Conservation (phyloP, 2,888 invertebrate genomes). For the Stegophylla sp. region DNA sequence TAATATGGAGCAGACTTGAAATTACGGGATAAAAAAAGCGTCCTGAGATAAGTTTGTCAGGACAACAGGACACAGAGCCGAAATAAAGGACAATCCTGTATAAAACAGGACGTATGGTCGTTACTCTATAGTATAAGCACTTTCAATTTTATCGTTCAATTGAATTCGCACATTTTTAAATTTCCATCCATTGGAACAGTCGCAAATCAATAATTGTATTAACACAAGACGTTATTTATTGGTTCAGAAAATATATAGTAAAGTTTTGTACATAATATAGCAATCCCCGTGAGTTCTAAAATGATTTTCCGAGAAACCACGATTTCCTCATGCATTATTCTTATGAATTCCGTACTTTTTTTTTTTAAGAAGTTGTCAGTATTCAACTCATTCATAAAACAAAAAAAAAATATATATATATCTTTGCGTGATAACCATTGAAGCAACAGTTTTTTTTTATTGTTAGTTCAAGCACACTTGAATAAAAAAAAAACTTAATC, state of each 20-base stretch:
- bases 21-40: no score
- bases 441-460: constrained; percentile 9
- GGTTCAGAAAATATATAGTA: neutral
- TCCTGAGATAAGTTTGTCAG: no score
- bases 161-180: neutral
- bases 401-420: neutral
- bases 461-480: constrained; percentile 6
- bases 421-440: neutral
- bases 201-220: neutral
- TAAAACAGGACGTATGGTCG: no score
- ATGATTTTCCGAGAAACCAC: neutral
- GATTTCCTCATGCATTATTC: neutral
- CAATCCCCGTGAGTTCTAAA: neutral
- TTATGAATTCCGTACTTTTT: neutral
- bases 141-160: no score
- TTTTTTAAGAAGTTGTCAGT: neutral
- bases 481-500: constrained; percentile 26
- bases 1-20: no score
- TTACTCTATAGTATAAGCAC: no score
- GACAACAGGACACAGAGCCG: no score
- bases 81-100: no score
- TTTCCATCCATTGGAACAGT: neutral
- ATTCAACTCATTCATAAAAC: neutral
- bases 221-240: neutral
- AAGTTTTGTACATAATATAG: neutral